phyloP scores from a whole-genome alignment of 2,888 invertebrate genomes.

The Zygogramma bicolorata region DNA sequence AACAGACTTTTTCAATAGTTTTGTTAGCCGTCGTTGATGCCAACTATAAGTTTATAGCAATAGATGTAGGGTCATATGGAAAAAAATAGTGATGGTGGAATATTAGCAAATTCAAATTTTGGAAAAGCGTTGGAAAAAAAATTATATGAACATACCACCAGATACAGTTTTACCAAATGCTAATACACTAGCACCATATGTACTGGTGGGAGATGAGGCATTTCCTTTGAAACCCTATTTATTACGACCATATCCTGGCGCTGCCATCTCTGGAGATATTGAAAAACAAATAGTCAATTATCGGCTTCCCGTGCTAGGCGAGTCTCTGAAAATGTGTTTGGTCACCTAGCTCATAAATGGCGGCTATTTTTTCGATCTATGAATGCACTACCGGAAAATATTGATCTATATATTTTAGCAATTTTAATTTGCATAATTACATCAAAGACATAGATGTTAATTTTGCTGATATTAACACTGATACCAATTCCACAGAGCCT shows the following conservation, averaged over 20 bases:
- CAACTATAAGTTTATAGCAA: too few relatives aligned
- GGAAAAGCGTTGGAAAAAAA: constrained; percentile 3
- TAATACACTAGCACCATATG: not conserved
- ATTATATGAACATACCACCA: too few relatives aligned
- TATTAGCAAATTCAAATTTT: constrained; percentile 1
- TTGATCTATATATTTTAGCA: constrained; percentile 10
- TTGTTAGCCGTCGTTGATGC: not conserved
- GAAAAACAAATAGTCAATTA: too few relatives aligned
- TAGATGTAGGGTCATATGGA: constrained; percentile 1
- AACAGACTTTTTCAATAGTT: constrained; percentile 8
- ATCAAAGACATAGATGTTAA: constrained; percentile 12
- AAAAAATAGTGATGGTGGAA: not conserved
- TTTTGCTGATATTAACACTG: not conserved
- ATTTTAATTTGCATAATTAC: constrained; percentile 1
- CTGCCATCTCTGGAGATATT: too few relatives aligned
- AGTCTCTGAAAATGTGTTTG: not conserved
- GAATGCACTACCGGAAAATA: not conserved
- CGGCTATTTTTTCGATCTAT: constrained; percentile 3
- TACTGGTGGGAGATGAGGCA: too few relatives aligned
- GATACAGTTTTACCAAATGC: constrained; percentile 10
- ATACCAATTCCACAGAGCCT: too few relatives aligned
- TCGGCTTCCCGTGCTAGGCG: too few relatives aligned
- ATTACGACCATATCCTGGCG: too few relatives aligned
- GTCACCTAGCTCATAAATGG: constrained; percentile 3
- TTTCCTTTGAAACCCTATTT: too few relatives aligned